These are phyloP conservation scores for Hoplostethus atlanticus DNA, from an alignment of 2,797 vertebrate genomes.

Conservation along the genomic window DNA sequence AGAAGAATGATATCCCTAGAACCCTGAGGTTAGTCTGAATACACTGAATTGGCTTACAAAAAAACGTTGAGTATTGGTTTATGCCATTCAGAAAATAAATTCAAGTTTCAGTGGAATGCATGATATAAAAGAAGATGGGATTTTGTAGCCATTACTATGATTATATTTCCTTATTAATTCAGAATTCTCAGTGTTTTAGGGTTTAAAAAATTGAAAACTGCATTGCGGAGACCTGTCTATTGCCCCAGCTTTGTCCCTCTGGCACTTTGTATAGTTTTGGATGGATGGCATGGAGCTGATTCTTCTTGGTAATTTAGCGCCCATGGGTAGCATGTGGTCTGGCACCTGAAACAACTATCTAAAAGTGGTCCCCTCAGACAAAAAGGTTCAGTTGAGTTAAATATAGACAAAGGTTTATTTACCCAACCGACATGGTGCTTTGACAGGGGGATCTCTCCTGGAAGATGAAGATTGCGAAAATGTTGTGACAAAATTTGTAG, in stretches of 20 bases:
- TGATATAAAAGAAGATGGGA: conserved; percentile 40
- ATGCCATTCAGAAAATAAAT: conserved; percentile 12
- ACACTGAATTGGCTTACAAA: conserved; percentile 8
- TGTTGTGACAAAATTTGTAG: background rate
- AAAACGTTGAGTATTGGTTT: conserved; percentile 13
- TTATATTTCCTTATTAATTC: conserved; percentile 25
- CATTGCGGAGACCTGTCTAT: background rate
- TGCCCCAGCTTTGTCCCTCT: background rate
- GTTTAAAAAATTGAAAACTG: background rate
- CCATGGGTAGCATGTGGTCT: background rate
- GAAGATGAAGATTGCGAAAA: background rate
- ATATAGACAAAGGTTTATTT: conserved; percentile 2
- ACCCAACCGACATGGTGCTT: conserved; percentile 16
- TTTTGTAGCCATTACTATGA: conserved; percentile 15
- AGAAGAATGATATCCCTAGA: conserved; percentile 33
- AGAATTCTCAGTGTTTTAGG: conserved; percentile 4
- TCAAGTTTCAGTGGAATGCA: conserved; percentile 43
- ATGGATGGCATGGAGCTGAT: background rate
- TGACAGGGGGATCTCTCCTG: background rate
- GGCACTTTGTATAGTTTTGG: background rate
- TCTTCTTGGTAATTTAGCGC: background rate
- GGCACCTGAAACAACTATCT: background rate
- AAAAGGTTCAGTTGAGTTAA: background rate
- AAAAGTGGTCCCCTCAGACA: background rate
- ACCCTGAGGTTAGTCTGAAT: conserved; percentile 26